Evolutionary conservation across 2,797 vertebrate genomes (phyloP), one percentile per base, ranked within the genome.

Genomic region (Chloroceryle inda): DNA sequence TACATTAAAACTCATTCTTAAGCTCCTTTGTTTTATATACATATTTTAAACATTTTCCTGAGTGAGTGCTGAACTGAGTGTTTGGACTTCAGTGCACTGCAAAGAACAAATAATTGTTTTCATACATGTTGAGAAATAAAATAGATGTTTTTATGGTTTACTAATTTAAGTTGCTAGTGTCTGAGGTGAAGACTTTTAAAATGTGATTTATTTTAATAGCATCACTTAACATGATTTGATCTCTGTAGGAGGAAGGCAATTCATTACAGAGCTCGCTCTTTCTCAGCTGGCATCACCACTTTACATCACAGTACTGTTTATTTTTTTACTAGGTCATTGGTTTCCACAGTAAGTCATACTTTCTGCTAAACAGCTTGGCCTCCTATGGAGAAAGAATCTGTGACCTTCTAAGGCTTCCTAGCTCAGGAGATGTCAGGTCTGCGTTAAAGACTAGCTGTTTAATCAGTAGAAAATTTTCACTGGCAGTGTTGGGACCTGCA

Each of bases 361-460:
- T 94, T 77, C 83, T 95, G 58, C 68, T 96, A 75, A 63, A 96
- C 94, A 94, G 55, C 47, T 96, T 95, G 77, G 63, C 49, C 62
- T 92, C 75, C 95, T 89, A 87, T 72, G 75, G 84, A 93, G 91
- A 42, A 58, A 96, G 87, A 95, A 88, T 96, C 56, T 96, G 87
- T 97, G 87, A 92, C 74, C 53, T 85, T 94, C 93, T 23, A 40
- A 86, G 47, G 16, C 62, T 94, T 92, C 40, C 61, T 85, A 52
- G n/a, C 72, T 24, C 86, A 10, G 59, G 87, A 94, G 21, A 84
- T 71, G 45, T 88, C 74, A 80, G 74, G 37, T 59, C 66, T 44
- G 23, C 2, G 4, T 85, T 93, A 72, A 55, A 86, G 24, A 73
- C 92, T 68, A 75, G 50, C 52, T 76, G 15, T 77, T 96, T 96